Evolutionary conservation across 1,140 invertebrate species (phyloP).

Genomic region (Himalopsyche phryganea): DNA sequence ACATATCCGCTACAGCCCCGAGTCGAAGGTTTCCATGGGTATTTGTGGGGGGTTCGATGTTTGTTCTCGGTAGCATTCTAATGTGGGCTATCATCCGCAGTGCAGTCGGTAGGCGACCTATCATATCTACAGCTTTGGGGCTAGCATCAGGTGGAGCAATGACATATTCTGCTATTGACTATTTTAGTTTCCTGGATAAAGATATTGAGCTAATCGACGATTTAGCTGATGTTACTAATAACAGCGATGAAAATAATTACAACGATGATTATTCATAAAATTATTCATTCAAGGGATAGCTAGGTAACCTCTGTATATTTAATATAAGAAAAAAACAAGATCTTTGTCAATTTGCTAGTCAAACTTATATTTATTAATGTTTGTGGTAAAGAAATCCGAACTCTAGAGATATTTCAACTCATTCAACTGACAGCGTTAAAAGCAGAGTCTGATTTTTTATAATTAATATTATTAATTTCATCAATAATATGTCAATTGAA

Average conservation of each 20-base stretch:
- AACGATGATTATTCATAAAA: constrained; percentile 46
- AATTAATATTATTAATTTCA: too few species aligned
- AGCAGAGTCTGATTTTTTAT: too few species aligned
- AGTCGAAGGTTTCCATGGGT: constrained; percentile 50
- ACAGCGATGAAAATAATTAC: constrained; percentile 53
- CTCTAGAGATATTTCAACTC: too few species aligned
- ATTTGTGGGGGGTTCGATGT: constrained; percentile 48
- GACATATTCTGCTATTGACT: constrained; percentile 50
- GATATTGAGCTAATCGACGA: constrained; percentile 37
- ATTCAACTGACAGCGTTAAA: too few species aligned
- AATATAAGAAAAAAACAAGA: too few species aligned
- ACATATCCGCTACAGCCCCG: constrained; percentile 48
- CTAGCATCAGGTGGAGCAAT: constrained; percentile 46
- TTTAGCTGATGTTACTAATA: constrained; percentile 33
- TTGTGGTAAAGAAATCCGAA: too few species aligned
- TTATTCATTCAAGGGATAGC: background rate
- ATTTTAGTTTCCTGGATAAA: constrained; percentile 51
- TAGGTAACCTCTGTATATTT: too few species aligned
- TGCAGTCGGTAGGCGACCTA: constrained; percentile 45
- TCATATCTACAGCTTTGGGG: constrained; percentile 45
- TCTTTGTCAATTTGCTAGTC: too few species aligned
- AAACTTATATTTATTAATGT: too few species aligned
- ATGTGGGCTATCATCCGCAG: constrained; percentile 50
- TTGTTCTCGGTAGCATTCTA: constrained; percentile 49
- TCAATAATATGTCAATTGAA: too few species aligned